Evolutionary conservation across 2,797 vertebrate genomes (phyloP).

Genomic region (Pantherophis alleghaniensis): DNA sequence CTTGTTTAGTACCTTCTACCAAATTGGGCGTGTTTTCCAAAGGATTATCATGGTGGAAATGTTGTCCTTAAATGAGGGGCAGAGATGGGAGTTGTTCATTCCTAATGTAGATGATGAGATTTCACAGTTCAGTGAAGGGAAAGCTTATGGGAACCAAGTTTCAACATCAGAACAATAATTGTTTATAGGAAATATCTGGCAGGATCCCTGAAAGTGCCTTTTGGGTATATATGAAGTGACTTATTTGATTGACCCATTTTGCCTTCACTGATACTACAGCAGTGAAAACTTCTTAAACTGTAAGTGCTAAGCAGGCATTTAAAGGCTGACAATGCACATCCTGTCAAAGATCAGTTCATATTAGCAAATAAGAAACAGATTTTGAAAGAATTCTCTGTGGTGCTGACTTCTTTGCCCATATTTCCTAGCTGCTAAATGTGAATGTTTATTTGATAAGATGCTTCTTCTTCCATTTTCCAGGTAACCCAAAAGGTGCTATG

Average conservation of each 20-base stretch:
- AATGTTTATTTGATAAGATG: neutral
- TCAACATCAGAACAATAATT: neutral
- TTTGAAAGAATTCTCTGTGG: neutral
- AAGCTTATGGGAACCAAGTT: neutral
- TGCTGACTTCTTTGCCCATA: neutral
- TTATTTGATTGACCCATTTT: neutral
- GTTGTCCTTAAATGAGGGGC: neutral
- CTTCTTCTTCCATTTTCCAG: constrained; percentile 68
- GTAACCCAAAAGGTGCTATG: constrained; percentile 98
- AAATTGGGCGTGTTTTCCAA: neutral
- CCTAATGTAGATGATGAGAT: neutral
- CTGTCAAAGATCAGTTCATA: neutral
- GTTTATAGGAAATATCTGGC: neutral
- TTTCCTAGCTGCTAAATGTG: neutral
- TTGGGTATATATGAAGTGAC: neutral
- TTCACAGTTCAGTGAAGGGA: neutral
- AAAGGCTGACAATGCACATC: neutral
- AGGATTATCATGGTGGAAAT: neutral
- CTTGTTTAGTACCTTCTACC: neutral
- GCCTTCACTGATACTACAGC: neutral
- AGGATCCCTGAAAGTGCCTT: neutral
- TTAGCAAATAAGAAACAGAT: neutral
- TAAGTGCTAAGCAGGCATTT: neutral
- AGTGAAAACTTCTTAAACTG: neutral
- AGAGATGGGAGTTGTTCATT: neutral